Conservation (phyloP, 2,797 vertebrate genomes). For the Lophotriccus pileatus region DNA sequence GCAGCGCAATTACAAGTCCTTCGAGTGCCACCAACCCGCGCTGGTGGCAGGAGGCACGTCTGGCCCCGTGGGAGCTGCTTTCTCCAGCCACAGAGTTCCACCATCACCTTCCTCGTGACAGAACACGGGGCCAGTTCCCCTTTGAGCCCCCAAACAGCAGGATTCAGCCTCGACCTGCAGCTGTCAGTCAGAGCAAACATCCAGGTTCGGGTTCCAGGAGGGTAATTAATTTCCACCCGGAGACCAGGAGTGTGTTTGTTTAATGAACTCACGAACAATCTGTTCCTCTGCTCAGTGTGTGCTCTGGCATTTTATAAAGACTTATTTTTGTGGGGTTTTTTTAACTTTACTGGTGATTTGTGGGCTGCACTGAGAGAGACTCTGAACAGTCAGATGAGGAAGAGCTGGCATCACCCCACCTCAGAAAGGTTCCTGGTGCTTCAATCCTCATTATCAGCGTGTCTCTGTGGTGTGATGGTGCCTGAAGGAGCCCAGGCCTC, state of each 20-base stretch:
- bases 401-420: neutral
- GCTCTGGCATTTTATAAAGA: conserved; percentile 36
- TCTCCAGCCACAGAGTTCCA: neutral
- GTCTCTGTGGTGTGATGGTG: neutral
- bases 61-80: neutral
- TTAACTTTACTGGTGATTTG: neutral
- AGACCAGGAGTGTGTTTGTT: conserved; percentile 13
- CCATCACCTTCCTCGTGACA: neutral
- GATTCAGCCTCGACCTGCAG: neutral
- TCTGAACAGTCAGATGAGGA: neutral
- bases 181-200: neutral
- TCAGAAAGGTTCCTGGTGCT: neutral
- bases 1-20: neutral
- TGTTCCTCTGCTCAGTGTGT: conserved; percentile 36
- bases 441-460: neutral
- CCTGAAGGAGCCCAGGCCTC: neutral
- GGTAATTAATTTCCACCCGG: conserved; percentile 42
- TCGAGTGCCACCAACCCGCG: neutral
- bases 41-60: neutral
- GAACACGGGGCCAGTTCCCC: neutral
- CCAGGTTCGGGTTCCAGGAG: neutral
- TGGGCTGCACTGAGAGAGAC: neutral
- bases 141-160: neutral
- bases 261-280: conserved; percentile 34
- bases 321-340: neutral